Evolutionary conservation across 2,797 vertebrate genomes (phyloP).

Genomic region (Hybognathus amarus): DNA sequence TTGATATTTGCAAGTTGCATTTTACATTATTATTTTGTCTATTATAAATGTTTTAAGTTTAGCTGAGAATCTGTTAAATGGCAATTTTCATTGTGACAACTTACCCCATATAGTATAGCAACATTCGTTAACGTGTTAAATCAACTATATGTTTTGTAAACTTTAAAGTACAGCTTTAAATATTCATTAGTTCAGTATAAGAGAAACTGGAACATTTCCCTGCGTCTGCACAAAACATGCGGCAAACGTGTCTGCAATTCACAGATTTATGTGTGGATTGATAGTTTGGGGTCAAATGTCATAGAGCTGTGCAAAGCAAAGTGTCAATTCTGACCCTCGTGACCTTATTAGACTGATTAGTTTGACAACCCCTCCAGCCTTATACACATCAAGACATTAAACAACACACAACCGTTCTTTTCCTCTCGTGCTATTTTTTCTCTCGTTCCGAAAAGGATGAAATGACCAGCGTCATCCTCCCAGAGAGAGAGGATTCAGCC

Average conservation of each 20-base stretch:
- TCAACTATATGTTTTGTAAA: not conserved
- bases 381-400: slow-evolving; percentile 9
- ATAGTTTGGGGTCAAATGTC: slow-evolving; percentile 45
- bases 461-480: slow-evolving; percentile 28
- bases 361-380: slow-evolving; percentile 18
- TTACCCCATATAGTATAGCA: not conserved
- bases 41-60: not conserved
- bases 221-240: slow-evolving; percentile 3
- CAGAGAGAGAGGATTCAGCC: slow-evolving; percentile 40
- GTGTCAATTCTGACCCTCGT: slow-evolving; percentile 32
- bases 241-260: slow-evolving; percentile 16
- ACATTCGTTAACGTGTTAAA: not conserved
- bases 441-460: not conserved
- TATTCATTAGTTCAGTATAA: not conserved
- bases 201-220: not conserved
- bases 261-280: slow-evolving; percentile 31
- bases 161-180: not conserved
- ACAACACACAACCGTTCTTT: not conserved
- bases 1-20: not conserved
- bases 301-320: slow-evolving; percentile 12
- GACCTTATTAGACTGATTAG: slow-evolving; percentile 47
- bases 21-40: not conserved
- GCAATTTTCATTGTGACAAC: not conserved
- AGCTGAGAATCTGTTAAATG: not conserved
- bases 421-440: not conserved